Conservation (phyloP, 2,797 vertebrate species). For the Moxostoma hubbsi region DNA sequence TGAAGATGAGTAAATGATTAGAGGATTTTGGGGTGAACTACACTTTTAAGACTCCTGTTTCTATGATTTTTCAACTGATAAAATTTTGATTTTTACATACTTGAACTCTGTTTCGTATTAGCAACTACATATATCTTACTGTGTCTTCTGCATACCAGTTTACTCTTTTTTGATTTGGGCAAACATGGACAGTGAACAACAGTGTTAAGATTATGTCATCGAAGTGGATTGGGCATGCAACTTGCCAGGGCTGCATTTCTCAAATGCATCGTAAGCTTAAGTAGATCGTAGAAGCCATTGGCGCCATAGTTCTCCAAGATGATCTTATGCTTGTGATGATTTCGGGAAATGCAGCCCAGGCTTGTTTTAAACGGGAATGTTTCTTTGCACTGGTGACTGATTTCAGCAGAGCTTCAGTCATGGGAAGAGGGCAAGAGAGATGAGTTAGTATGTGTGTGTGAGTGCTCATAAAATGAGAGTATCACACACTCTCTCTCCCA, state of each 20-base stretch:
- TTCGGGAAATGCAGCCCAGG: constrained; percentile 3
- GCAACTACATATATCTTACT: background rate
- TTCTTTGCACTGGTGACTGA: constrained; percentile 15
- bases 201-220: constrained; percentile 20
- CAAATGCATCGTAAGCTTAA: too few relatives aligned
- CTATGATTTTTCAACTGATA: too few relatives aligned
- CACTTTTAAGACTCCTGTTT: too few relatives aligned
- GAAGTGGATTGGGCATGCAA: background rate
- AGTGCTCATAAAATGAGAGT: constrained; percentile 57
- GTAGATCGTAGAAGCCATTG: too few relatives aligned
- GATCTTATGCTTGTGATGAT: too few relatives aligned
- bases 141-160: background rate
- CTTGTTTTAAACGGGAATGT: background rate
- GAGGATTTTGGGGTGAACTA: too few relatives aligned
- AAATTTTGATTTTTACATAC: background rate
- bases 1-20: too few relatives aligned
- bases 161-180: background rate
- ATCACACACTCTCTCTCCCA: constrained; percentile 55
- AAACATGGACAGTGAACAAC: background rate
- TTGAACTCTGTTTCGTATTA: background rate
- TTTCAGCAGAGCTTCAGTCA: constrained; percentile 32
- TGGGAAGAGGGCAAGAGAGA: constrained; percentile 23
- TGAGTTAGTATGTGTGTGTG: constrained; percentile 39
- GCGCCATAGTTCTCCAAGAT: too few relatives aligned
- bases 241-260: constrained; percentile 22